Base-by-base conservation (phyloP, 2,797 vertebrate species). In the Varecia variegata region DNA sequence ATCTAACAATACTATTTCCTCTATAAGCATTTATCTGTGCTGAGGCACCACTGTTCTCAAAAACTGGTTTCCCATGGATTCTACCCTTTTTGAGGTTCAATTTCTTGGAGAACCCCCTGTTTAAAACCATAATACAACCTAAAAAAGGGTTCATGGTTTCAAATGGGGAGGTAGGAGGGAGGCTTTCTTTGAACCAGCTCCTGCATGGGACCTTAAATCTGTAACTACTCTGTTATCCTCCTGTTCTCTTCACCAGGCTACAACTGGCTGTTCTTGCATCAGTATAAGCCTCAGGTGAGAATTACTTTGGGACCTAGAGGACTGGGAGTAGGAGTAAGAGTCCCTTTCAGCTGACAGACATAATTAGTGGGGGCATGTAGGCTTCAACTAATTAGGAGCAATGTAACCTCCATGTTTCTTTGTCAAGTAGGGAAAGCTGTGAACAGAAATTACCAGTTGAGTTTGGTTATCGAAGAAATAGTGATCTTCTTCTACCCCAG, bases 331-430 rank as follows among this genome's bases (percentile, higher is more conserved):
- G 79, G 93, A 96, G 73, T 62, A 56, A 56, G 73, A 90, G 52
- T 82, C 67, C 52, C 35, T 87, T 93, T 95, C 74, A 84, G 54
- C 27, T 87, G 89, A 76, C 79, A 93, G 65, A 89, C 73, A 62
- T 97, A 87, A 92, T 95, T 93, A 97, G 68, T 93, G 85, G 84
- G 71, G 89, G 94, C 79, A 85, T 93, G 58, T 18, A 65, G 81
- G 5, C 68, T 94, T 97, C 88, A 84, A 18, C 35, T 95, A 85
- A 45, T 95, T 79, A 96, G 94, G 92, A 88, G 23, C 0, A 0
- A 20, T 95, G 95, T 90, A 87, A 70, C 30, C 7, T 88, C 56
- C 25, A 0, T 68, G 77, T 81, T 94, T 86, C 67, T 92, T 71
- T 86, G 76, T 96, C 85, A 82, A 43, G 52, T 47, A 81, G 82